Conservation (phyloP, 1,140 invertebrate species). For the Amyelois transitella region DNA sequence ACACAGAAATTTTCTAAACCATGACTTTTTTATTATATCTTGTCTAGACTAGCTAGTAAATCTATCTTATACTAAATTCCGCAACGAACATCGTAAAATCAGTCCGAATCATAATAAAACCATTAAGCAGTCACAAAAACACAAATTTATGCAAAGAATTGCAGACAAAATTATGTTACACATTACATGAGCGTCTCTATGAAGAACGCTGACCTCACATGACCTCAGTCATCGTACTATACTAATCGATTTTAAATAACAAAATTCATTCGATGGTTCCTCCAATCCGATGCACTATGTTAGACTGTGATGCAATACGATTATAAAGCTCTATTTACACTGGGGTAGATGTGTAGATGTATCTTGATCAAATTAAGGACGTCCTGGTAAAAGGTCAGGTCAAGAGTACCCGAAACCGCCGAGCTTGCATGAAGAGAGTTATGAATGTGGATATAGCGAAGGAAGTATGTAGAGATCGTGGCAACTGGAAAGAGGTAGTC, state of each 20-base stretch:
- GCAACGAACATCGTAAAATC: not conserved
- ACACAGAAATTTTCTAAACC: not conserved
- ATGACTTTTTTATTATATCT: not conserved
- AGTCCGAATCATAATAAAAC: not conserved
- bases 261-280: not conserved
- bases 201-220: not conserved
- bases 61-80: too few relatives aligned
- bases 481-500: too few relatives aligned
- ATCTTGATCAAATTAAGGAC: too few relatives aligned
- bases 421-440: too few relatives aligned
- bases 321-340: too few relatives aligned
- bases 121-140: not conserved
- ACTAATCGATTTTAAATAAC: conserved; percentile 16
- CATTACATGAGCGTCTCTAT: not conserved
- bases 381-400: too few relatives aligned
- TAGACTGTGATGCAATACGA: conserved; percentile 2
- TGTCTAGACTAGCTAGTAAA: too few relatives aligned
- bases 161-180: not conserved
- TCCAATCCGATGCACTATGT: not conserved
- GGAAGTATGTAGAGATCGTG: too few relatives aligned
- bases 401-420: too few relatives aligned
- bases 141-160: not conserved
- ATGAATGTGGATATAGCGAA: too few relatives aligned
- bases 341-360: too few relatives aligned
- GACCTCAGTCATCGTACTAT: not conserved